Evolutionary conservation across 2,888 invertebrate genomes (phyloP).

Genomic region (Hylaea fasciaria): DNA sequence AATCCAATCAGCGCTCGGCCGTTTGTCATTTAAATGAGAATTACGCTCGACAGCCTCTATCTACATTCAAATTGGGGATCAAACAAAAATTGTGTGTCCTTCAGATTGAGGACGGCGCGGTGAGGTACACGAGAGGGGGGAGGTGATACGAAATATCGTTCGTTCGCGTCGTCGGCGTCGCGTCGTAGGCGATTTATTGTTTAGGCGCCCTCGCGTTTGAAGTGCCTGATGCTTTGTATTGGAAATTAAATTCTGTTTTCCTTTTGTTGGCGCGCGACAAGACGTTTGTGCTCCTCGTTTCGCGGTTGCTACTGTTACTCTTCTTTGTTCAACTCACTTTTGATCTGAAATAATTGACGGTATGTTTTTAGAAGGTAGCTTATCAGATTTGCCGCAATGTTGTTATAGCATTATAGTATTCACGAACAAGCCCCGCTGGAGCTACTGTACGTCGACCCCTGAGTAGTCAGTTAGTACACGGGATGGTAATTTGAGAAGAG

Average conservation of each 20-base stretch:
- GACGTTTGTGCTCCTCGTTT: slow-evolving; percentile 31
- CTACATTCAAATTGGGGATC: slow-evolving; percentile 67
- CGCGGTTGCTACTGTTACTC: slow-evolving; percentile 16
- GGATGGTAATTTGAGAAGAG: too few species aligned
- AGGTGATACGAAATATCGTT: slow-evolving; percentile 29
- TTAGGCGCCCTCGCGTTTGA: slow-evolving; percentile 30
- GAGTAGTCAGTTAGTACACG: too few species aligned
- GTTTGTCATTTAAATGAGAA: slow-evolving; percentile 58
- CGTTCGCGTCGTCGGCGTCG: slow-evolving; percentile 37
- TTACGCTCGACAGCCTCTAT: slow-evolving; percentile 54
- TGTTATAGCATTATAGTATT: too few species aligned
- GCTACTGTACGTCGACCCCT: too few species aligned
- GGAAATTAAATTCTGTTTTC: slow-evolving; percentile 46
- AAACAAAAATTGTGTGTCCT: slow-evolving; percentile 59
- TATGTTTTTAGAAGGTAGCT: not conserved
- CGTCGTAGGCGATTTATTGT: slow-evolving; percentile 49
- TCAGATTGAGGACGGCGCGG: slow-evolving; percentile 17
- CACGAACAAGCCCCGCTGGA: too few species aligned
- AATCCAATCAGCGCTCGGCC: slow-evolving; percentile 37
- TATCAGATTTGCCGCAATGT: too few species aligned
- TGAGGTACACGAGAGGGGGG: not conserved
- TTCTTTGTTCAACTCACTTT: slow-evolving; percentile 15
- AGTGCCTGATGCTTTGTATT: slow-evolving; percentile 39
- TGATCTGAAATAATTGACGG: not conserved
- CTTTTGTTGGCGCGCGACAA: slow-evolving; percentile 40